Evolutionary conservation across 2,888 invertebrate genomes (phyloP).

Genomic region (Brachyopa scutellaris): DNA sequence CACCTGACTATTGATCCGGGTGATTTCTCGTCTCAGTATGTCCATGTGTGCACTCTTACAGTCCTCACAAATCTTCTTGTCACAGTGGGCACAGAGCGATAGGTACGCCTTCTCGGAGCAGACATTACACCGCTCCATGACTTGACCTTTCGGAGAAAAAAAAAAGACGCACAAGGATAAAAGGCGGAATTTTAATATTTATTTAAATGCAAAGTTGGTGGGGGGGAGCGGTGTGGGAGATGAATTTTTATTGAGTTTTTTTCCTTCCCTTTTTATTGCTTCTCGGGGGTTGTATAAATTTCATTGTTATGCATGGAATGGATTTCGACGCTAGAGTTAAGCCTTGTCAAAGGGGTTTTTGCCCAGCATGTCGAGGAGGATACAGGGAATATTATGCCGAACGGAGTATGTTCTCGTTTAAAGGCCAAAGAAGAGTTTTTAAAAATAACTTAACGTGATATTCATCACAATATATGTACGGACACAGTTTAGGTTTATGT

Average conservation of each 20-base stretch:
- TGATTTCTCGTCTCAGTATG: slow-evolving; percentile 94
- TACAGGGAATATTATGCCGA: neutral
- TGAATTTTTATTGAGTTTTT: slow-evolving; percentile 53
- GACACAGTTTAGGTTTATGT: too few species aligned
- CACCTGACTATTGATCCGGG: slow-evolving; percentile 92
- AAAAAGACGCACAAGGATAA: slow-evolving; percentile 8
- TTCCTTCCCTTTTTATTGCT: slow-evolving; percentile 4
- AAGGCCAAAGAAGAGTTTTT: slow-evolving; percentile 25
- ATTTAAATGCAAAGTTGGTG: slow-evolving; percentile 63
- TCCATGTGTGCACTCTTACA: slow-evolving; percentile 99
- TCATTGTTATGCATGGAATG: slow-evolving; percentile 70
- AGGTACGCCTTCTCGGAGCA: slow-evolving; percentile 96
- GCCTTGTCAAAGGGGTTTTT: slow-evolving; percentile 17
- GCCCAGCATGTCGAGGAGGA: slow-evolving; percentile 2
- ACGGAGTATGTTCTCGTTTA: neutral
- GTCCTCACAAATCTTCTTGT: slow-evolving; percentile 97
- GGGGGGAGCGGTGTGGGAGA: slow-evolving; percentile 12
- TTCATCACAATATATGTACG: slow-evolving; percentile 24
- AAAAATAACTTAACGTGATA: slow-evolving; percentile 29
- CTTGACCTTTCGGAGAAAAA: slow-evolving; percentile 84
- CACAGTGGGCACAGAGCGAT: slow-evolving; percentile 95
- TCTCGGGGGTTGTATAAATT: slow-evolving; percentile 45
- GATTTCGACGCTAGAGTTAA: slow-evolving; percentile 46
- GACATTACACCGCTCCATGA: slow-evolving; percentile 96
- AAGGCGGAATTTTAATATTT: slow-evolving; percentile 48